Percentiles rank a stretch among this genome's conserved stretches.
These are phyloP conservation scores for Sciurus niger DNA, from an alignment of 2,113 vertebrate genomes.

Conservation along the genomic window DNA sequence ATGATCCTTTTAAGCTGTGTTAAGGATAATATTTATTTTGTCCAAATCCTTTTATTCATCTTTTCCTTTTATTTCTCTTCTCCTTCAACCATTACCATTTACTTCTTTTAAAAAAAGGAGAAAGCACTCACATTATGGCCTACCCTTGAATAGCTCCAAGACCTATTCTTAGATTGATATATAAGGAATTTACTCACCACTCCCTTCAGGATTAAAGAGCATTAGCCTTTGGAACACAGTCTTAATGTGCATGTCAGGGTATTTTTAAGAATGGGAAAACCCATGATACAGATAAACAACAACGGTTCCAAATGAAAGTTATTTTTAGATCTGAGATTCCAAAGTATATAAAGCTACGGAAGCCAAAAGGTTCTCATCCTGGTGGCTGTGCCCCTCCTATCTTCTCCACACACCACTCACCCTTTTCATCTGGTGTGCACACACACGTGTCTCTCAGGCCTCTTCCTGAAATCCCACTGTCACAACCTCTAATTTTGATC, in stretches of 20 bases:
- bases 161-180: conserved; percentile 79
- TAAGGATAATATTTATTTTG: background rate
- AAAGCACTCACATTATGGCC: background rate
- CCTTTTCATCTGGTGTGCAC: background rate
- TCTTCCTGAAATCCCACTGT: background rate
- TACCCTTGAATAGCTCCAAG: conserved; percentile 8
- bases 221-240: conserved; percentile 72
- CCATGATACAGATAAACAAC: conserved; percentile 80
- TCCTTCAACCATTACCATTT: background rate
- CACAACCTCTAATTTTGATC: background rate
- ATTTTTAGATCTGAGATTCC: conserved; percentile 76
- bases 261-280: conserved; percentile 86
- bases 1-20: background rate
- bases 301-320: conserved; percentile 35
- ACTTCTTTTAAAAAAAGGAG: conserved; percentile 20
- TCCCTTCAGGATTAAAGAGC: conserved; percentile 79
- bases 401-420: background rate
- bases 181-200: conserved; percentile 80
- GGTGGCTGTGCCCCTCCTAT: background rate
- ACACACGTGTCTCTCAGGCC: background rate
- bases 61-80: background rate
- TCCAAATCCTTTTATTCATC: background rate
- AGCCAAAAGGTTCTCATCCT: conserved; percentile 29
- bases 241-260: conserved; percentile 66
- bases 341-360: conserved; percentile 68